Conservation (phyloP, 2,797 vertebrate genomes). For the Notolabrus celidotus region DNA sequence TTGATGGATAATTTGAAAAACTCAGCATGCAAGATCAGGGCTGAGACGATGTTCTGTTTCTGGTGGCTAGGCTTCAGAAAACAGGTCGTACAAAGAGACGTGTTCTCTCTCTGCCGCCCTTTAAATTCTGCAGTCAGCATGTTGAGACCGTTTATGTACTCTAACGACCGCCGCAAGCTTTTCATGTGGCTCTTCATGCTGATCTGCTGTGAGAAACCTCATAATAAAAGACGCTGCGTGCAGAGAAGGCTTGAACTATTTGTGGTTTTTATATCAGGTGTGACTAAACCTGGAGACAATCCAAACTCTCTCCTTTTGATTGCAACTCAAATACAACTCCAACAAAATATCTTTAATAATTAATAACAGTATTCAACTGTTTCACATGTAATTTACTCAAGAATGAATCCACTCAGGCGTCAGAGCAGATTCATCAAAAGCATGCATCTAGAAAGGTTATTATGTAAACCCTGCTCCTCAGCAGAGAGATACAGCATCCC, state of each 20-base stretch:
- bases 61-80: conserved; percentile 52
- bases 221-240: conserved; percentile 30
- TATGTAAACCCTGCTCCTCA: neutral
- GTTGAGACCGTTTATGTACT: conserved; percentile 55
- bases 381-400: neutral
- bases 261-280: conserved; percentile 51
- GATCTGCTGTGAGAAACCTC: conserved; percentile 41
- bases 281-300: conserved; percentile 10
- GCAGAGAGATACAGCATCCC: too few relatives aligned
- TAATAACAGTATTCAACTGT: neutral
- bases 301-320: conserved; percentile 9
- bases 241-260: conserved; percentile 36
- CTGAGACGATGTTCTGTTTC: conserved; percentile 48
- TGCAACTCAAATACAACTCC: conserved; percentile 4
- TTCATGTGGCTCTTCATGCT: conserved; percentile 58
- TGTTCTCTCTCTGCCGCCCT: conserved; percentile 43
- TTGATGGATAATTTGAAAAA: conserved; percentile 78
- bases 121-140: conserved; percentile 44
- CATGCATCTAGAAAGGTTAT: neutral
- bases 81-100: conserved; percentile 53
- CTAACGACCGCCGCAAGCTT: conserved; percentile 41
- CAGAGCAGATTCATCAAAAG: conserved; percentile 5
- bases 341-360: conserved; percentile 4
- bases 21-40: conserved; percentile 54
- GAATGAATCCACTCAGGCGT: neutral